Conservation (phyloP, 2,797 vertebrate species). For the Sebastiscus albofasciatus region DNA sequence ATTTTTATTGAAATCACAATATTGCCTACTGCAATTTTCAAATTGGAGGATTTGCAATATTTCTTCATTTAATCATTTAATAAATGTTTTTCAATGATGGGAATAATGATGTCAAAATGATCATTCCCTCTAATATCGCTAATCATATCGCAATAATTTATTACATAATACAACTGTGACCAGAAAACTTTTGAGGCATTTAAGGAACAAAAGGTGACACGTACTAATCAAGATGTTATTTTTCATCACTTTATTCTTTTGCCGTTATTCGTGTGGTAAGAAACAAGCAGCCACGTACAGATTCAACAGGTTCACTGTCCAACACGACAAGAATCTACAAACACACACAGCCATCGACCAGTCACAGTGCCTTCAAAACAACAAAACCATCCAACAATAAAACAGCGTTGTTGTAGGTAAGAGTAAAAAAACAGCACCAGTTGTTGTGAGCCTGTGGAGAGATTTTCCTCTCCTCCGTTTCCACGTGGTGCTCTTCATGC, state of each 20-base stretch:
- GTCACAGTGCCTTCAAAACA: conserved; percentile 79
- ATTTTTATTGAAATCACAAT: too few species aligned
- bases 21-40: too few species aligned
- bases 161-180: not conserved
- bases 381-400: conserved; percentile 70
- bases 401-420: conserved; percentile 50
- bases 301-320: conserved; percentile 78
- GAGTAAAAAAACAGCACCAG: conserved; percentile 78
- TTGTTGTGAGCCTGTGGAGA: conserved; percentile 67
- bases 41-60: too few species aligned
- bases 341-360: conserved; percentile 76
- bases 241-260: conserved; percentile 64
- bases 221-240: not conserved
- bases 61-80: too few species aligned
- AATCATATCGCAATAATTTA: too few species aligned
- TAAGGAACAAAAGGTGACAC: not conserved
- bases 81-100: too few species aligned
- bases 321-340: conserved; percentile 75
- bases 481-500: conserved; percentile 71
- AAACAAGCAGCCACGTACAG: conserved; percentile 82
- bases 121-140: too few species aligned
- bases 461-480: conserved; percentile 33
- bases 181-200: not conserved
- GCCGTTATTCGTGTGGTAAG: conserved; percentile 75
- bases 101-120: too few species aligned